Evolutionary conservation across 2,888 invertebrate genomes (phyloP).

Genomic region (Laspeyria flexula): DNA sequence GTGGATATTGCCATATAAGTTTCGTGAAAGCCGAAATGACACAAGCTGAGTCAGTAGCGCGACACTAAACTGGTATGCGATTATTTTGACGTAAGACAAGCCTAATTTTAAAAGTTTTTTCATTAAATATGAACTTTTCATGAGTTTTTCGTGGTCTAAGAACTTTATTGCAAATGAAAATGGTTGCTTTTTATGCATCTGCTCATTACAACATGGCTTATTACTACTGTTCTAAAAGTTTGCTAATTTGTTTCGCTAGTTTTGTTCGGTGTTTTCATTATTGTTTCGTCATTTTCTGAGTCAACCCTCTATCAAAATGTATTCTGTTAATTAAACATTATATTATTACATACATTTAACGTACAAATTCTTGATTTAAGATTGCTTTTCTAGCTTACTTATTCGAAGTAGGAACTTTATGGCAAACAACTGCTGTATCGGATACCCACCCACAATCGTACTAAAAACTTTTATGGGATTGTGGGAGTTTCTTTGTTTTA

Average conservation of each 20-base stretch:
- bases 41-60: constrained; percentile 50
- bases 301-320: constrained; percentile 8
- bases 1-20: constrained; percentile 60
- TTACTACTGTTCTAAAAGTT: constrained; percentile 30
- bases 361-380: too few species aligned
- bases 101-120: constrained; percentile 47
- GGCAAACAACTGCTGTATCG: neutral
- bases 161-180: constrained; percentile 34
- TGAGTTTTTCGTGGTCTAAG: constrained; percentile 22
- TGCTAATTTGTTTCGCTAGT: constrained; percentile 24
- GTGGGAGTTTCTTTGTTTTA: constrained; percentile 14
- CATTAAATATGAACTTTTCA: constrained; percentile 42
- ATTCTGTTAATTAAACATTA: neutral
- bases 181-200: constrained; percentile 26
- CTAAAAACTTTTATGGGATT: constrained; percentile 12
- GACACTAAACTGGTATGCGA: constrained; percentile 67
- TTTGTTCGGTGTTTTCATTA: constrained; percentile 22
- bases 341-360: too few species aligned
- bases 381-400: neutral
- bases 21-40: constrained; percentile 61
- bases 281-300: constrained; percentile 7
- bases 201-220: constrained; percentile 26
- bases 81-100: constrained; percentile 44
- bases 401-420: neutral
- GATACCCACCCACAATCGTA: constrained; percentile 1